Base-by-base conservation (phyloP, 2,888 invertebrate species). In the Sympetrum striolatum region DNA sequence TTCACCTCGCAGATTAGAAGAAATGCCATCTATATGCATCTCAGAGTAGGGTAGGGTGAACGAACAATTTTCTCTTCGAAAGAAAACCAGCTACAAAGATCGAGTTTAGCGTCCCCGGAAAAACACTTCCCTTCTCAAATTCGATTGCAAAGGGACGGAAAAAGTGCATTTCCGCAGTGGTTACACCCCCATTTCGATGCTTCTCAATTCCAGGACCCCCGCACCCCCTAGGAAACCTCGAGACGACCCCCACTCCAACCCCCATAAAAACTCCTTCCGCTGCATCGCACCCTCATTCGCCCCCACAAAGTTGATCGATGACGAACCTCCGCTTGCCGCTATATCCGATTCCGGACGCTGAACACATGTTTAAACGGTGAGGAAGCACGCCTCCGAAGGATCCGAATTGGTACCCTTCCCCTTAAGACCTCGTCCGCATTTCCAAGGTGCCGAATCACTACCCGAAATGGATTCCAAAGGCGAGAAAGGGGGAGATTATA, bases 281-380 rank as follows among this genome's bases (percentile, higher is more conserved):
- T 31, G 22, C 5, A 8, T 4, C 22, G 22, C 5, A 8, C 22
- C 22, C 64, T n/a, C n/a, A n/a, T 64, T 86, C 60, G 18, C 15
- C 80, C n/a, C 60, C 18, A 35, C 60, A 15, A 37, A 37, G 35
- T 64, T 86, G 86, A 82, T 82, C 58, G 82, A 86, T 86, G 86
- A 86, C 60, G 86, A 73, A 86, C 37, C 31, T 73, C 39, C 86
- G 12, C 31, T 60, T 82, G 53, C 82, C 35, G 82, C 25, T 73
- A 73, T 73, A 86, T 58, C 60, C 86, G 60, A 18, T 37, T 86
- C 86, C 60, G 86, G 86, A 82, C 82, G 35, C 31, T 60, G 82
- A 86, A 86, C 86, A 86, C 86, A 86, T 86, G 86, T 60, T 86
- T 86, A 86, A 86, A 60, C 60, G n/a, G 37, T 37, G 15, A 25